Evolutionary conservation across 2,888 invertebrate species (phyloP).

Genomic region (Schizaphis graminum): DNA sequence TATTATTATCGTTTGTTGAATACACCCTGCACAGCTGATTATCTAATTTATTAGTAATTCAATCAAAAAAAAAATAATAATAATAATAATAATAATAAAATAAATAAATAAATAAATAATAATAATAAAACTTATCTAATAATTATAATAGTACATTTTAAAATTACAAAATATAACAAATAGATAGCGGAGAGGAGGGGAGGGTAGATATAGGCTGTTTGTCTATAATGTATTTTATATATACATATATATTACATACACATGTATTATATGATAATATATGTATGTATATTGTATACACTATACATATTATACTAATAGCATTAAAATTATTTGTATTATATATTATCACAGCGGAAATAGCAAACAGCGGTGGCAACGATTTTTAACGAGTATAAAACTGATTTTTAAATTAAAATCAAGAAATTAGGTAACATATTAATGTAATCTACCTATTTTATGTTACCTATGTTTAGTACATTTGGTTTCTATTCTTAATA

Average conservation of each 20-base stretch:
- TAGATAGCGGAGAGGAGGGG: slow-evolving; percentile 22
- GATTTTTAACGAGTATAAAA: slow-evolving; percentile 35
- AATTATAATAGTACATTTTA: slow-evolving; percentile 37
- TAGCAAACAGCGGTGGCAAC: slow-evolving; percentile 55
- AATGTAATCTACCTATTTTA: background rate
- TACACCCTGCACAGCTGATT: slow-evolving; percentile 65
- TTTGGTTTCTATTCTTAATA: slow-evolving; percentile 4
- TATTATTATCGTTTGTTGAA: slow-evolving; percentile 62
- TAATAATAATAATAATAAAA: slow-evolving; percentile 11
- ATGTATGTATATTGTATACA: background rate
- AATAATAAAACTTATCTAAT: slow-evolving; percentile 52
- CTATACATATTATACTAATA: slow-evolving; percentile 39
- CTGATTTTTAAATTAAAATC: slow-evolving; percentile 12
- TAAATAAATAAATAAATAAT: slow-evolving; percentile 44
- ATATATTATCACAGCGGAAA: slow-evolving; percentile 61
- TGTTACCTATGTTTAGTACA: background rate
- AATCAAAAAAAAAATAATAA: slow-evolving; percentile 47
- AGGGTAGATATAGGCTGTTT: slow-evolving; percentile 40
- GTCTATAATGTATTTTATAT: slow-evolving; percentile 19
- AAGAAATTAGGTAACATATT: background rate
- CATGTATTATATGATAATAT: slow-evolving; percentile 16
- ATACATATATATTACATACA: background rate
- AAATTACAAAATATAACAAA: slow-evolving; percentile 57
- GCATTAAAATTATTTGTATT: slow-evolving; percentile 54
- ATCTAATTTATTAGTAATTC: slow-evolving; percentile 62